Evolutionary conservation across 2,888 invertebrate species (phyloP).

Genomic region (Campoletis raptor): DNA sequence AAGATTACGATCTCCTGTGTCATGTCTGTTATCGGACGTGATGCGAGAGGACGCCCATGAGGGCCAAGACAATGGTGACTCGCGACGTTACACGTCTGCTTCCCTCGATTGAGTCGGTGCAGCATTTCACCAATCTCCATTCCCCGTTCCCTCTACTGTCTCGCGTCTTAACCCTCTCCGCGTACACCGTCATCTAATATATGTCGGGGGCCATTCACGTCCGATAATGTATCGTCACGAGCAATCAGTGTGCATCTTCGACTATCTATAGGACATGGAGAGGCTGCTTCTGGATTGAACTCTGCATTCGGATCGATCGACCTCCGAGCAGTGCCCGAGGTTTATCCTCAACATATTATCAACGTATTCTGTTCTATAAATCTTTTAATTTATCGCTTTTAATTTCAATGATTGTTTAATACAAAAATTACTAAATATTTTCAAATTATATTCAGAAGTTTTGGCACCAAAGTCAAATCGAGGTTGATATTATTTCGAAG

Average conservation of each 20-base stretch:
- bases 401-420: no score
- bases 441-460: neutral
- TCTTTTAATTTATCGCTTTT: neutral
- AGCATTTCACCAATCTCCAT: slow-evolving; percentile 54
- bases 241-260: slow-evolving; percentile 57
- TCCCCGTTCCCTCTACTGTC: slow-evolving; percentile 6
- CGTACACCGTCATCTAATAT: slow-evolving; percentile 50
- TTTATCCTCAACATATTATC: neutral
- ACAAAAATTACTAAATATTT: neutral
- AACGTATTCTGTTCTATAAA: neutral
- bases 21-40: slow-evolving; percentile 66
- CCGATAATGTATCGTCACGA: slow-evolving; percentile 70
- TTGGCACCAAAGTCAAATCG: neutral
- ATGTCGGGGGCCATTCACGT: slow-evolving; percentile 63
- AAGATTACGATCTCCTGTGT: slow-evolving; percentile 69
- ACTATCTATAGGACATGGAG: slow-evolving; percentile 50
- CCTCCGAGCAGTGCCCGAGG: neutral
- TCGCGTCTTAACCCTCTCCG: slow-evolving; percentile 44
- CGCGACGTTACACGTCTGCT: slow-evolving; percentile 53
- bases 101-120: slow-evolving; percentile 48
- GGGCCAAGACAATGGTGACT: slow-evolving; percentile 64
- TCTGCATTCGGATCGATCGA: slow-evolving; percentile 24
- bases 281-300: slow-evolving; percentile 51
- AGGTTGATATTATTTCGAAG: neutral
- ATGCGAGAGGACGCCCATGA: slow-evolving; percentile 51